Evolutionary conservation across 2,113 vertebrate genomes (phyloP).

Genomic region (Tachuris rubrigastra): DNA sequence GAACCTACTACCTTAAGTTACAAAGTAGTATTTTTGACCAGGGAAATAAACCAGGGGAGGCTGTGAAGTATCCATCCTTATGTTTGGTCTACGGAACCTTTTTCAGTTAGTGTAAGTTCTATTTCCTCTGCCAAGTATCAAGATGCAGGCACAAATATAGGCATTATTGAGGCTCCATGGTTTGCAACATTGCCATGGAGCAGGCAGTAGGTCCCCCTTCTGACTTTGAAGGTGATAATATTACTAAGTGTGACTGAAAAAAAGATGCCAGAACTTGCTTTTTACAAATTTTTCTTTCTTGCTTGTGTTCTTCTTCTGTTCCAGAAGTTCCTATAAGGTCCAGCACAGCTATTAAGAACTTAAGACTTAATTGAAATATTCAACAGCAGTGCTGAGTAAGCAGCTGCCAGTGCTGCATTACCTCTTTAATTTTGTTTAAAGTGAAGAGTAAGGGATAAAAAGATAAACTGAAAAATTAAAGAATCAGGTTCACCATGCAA

Average conservation of each 20-base stretch:
- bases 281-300: neutral
- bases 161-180: neutral
- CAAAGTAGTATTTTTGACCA: neutral
- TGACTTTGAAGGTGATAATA: neutral
- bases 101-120: neutral
- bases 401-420: neutral
- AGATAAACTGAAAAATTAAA: neutral
- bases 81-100: neutral
- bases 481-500: accelerated
- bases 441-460: neutral
- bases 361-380: neutral
- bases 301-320: neutral
- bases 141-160: neutral
- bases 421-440: neutral
- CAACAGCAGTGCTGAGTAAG: neutral
- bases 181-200: neutral
- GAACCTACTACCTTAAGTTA: neutral
- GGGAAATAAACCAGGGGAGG: neutral
- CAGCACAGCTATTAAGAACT: neutral
- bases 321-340: neutral
- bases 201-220: neutral
- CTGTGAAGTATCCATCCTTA: neutral
- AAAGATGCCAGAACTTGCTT: neutral
- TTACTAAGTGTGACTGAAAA: neutral
- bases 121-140: neutral